Base-by-base conservation (phyloP, 2,888 invertebrate genomes). In the Drosophila monieri region DNA sequence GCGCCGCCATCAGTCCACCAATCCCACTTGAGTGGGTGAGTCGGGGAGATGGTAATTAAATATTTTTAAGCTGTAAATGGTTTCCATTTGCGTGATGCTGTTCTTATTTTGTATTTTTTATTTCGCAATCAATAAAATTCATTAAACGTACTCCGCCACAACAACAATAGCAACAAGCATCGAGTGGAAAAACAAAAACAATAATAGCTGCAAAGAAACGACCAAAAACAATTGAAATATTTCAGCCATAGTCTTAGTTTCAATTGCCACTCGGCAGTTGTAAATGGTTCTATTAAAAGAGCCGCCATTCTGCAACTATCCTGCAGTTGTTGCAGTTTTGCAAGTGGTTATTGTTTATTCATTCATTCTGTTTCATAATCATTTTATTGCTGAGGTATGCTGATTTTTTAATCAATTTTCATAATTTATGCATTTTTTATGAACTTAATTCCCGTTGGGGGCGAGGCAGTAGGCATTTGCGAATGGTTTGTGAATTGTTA, bases 11-110 rank as follows among this genome's bases (percentile, higher is more conserved):
- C 14, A 8, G 25, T 32, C n/a, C 49, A 14, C 3, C 9, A 27
- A 27, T 27, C n/a, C 6, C 30, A 18, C 27, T 52, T 18, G 21
- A 6, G 18, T 41, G 47, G 23, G 14, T 3, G 23, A 46, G 49
- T 25, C 43, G 23, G 30, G 35, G 43, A 23, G 55, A 44, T 77
- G 81, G 81, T 83, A 83, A 83, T 88, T 83, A 87, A 83, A 83
- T 87, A 83, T 88, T 88, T 83, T 83, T 83, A 83, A 83, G 81
- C 81, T 88, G 81, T 83, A 88, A 83, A 83, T 83, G 88, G 88
- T 70, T 80, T 86, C 54, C 87, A 81, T 85, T 83, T 86, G 81
- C 65, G 51, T 64, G 66, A 61, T 84, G 88, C 71, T 77, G 62
- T 80, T 85, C 85, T 75, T 80, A 70, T 68, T 86, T 49, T 74